Conservation (phyloP, 2,888 invertebrate species). For the Drosophila neotestacea region DNA sequence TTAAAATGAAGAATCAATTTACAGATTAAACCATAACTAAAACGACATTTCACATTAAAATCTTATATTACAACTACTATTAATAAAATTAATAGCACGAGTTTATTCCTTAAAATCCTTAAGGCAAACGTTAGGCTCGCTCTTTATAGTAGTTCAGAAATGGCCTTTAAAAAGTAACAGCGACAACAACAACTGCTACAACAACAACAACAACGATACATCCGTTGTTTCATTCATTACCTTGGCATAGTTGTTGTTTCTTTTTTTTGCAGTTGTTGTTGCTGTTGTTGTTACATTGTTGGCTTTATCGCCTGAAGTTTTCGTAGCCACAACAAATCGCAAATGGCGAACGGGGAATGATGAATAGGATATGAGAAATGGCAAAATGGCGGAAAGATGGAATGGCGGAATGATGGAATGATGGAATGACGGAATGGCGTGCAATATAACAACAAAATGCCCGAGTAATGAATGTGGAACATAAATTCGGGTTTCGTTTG, state of each 20-base stretch:
- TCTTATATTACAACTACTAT: too few species aligned
- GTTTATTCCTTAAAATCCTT: slow-evolving; percentile 1
- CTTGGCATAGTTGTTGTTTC: slow-evolving; percentile 48
- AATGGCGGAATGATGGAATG: slow-evolving; percentile 37
- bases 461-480: slow-evolving; percentile 51
- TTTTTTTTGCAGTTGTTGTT: slow-evolving; percentile 1
- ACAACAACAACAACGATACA: not conserved
- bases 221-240: slow-evolving; percentile 21
- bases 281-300: slow-evolving; percentile 44
- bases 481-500: slow-evolving; percentile 53
- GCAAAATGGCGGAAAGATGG: slow-evolving; percentile 26
- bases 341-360: slow-evolving; percentile 35
- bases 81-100: slow-evolving; percentile 2
- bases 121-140: not conserved
- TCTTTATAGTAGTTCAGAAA: slow-evolving; percentile 25
- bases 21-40: too few species aligned
- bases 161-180: slow-evolving; percentile 17
- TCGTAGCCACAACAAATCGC: slow-evolving; percentile 69
- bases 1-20: too few species aligned
- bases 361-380: slow-evolving; percentile 21
- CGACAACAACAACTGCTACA: not conserved
- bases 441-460: slow-evolving; percentile 45
- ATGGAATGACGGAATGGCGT: slow-evolving; percentile 43
- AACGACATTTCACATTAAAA: too few species aligned
- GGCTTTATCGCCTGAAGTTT: slow-evolving; percentile 65